Evolutionary conservation across 2,113 vertebrate species (phyloP), one percentile per base, ranked within the genome.

Genomic region (Halcyon senegalensis): DNA sequence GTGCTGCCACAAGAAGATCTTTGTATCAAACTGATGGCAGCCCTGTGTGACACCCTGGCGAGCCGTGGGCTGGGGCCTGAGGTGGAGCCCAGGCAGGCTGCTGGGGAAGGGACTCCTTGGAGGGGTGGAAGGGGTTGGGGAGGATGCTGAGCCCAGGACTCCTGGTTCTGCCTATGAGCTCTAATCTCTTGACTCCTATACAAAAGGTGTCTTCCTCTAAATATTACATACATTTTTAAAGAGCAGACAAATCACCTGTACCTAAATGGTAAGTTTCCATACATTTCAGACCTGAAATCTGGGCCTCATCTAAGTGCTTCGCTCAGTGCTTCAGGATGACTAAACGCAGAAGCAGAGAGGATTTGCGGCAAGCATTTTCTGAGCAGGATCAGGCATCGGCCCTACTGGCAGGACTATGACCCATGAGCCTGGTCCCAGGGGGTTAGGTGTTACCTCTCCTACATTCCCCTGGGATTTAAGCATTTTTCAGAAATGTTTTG

Each of bases 31-130:
- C 3, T 9, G 18, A 28, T 20, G 2, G 1, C 2, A 30, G 78
- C 13, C 73, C 48, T 11, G 14, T 3, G 25, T 4, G 7, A 9
- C 62, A 24, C 23, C 0, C 0, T 13, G 13, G 25, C 0, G 0
- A 28, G 44, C 35, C 35, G 3, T 3, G 39, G 31, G 58, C 64
- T 60, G 56, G 56, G 44, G n/a, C 10, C 11, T 33, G 39, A 17
- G 53, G 7, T 16, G 39, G 4, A 64, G 11, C 51, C 28, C 35
- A 11, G 20, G 21, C 0, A 0, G 43, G 60, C 46, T 10, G 12
- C 15, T 2, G 7, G 43, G 20, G 18, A 68, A 82, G 27, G 14
- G 23, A 10, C 31, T 51, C 24, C 78, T 43, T 1, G 3, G 11
- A 14, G 9, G 35, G 33, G 5, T 15, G 50, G 23, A 20, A 33